Evolutionary conservation across 2,888 invertebrate genomes (phyloP).

Genomic region (Crematogaster levior): DNA sequence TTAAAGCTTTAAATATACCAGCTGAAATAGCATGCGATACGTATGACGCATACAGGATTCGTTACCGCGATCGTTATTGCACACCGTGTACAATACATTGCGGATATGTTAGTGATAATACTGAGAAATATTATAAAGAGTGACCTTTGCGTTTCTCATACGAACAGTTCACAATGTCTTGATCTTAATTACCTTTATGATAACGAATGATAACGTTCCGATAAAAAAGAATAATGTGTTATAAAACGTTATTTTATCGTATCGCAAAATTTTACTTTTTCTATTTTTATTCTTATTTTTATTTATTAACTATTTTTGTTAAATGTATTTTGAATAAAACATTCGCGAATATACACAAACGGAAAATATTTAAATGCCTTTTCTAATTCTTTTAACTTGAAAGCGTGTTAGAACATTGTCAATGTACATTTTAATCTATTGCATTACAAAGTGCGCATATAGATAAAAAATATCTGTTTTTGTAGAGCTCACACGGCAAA

Average conservation of each 20-base stretch:
- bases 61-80: slow-evolving; percentile 34
- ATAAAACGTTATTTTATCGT: neutral
- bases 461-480: neutral
- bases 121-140: slow-evolving; percentile 22
- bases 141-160: slow-evolving; percentile 34
- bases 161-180: neutral
- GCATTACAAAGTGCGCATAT: too few species aligned
- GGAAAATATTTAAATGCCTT: neutral
- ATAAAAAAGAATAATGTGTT: slow-evolving; percentile 9
- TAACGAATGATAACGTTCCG: neutral
- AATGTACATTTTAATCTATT: neutral
- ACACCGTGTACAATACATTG: slow-evolving; percentile 29
- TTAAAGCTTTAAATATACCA: slow-evolving; percentile 43
- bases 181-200: neutral
- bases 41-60: slow-evolving; percentile 43
- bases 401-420: neutral
- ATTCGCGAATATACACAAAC: neutral
- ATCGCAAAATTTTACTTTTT: neutral
- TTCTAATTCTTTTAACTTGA: neutral
- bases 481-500: neutral
- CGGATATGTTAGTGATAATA: slow-evolving; percentile 40
- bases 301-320: neutral
- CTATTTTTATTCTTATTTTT: neutral
- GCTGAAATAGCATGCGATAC: slow-evolving; percentile 42
- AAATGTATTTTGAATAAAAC: neutral